Base-by-base conservation (phyloP, 2,888 invertebrate species). In the Synergus itoensis region DNA sequence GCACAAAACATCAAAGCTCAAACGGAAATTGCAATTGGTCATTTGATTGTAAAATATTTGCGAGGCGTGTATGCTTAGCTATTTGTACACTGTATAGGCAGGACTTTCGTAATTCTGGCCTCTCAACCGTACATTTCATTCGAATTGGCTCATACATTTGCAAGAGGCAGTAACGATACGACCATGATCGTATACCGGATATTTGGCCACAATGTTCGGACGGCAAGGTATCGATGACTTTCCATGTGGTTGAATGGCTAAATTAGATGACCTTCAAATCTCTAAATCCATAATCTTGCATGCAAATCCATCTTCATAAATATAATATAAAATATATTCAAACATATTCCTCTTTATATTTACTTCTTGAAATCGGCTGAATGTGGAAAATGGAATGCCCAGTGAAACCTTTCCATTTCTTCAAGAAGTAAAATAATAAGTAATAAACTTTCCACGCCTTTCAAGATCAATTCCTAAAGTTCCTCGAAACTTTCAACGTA, bases 111-210 rank as follows among this genome's bases (percentile, higher is more conserved):
- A 69, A 69, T 69, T 69, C 69, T 69, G 48, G 48, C 16, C 48
- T 69, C 14, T 45, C 21, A 45, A 48, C 4, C 28, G 76, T 65
- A 45, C 77, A 77, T 82, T 82, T 82, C 79, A 67, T 62, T 77
- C 67, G 81, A 45, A 48, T 76, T 76, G 45, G 36, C 18, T 21
- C 43, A 77, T 75, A 69, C 73, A 81, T 81, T 81, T 81, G 64
- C 69, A n/a, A 41, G 57, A 18, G 76, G 21, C 43, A 41, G 40
- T 82, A 82, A 82, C 64, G 81, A 73, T 65, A 28, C 53, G 57
- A 36, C 36, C 48, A n/a, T 11, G 40, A 64, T 65, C 28, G 65
- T 48, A 63, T 21, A 48, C 45, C 18, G 69, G 69, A 69, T 43
- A 69, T 69, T 69, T 69, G 48, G 14, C 48, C 69, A 28, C 69